Evolutionary conservation across 2,888 invertebrate genomes (phyloP).

Genomic region (Arge pagana): DNA sequence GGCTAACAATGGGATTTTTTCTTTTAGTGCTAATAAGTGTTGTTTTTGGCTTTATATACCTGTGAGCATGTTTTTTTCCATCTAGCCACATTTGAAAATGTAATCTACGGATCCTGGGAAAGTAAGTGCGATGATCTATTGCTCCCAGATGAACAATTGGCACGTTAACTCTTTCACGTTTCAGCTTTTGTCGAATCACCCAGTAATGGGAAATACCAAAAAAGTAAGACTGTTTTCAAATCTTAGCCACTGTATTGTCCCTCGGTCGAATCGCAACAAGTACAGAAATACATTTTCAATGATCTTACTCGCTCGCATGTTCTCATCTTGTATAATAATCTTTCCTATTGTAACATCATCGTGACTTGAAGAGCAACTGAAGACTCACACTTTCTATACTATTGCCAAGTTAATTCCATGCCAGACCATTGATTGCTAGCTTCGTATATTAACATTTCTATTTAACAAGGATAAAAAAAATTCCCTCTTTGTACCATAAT

Average conservation of each 20-base stretch:
- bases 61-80: constrained; percentile 3
- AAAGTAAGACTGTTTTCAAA: constrained; percentile 8
- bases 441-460: background rate
- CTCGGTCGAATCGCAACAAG: constrained; percentile 7
- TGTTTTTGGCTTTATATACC: constrained; percentile 12
- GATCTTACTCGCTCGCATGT: constrained; percentile 10
- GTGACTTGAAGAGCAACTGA: too few relatives aligned
- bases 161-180: constrained; percentile 1
- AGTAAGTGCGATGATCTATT: constrained; percentile 16
- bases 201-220: constrained; percentile 1
- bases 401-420: background rate
- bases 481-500: too few relatives aligned
- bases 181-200: constrained; percentile 9
- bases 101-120: constrained; percentile 19
- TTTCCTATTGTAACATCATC: background rate
- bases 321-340: background rate
- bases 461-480: too few relatives aligned
- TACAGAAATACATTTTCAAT: constrained; percentile 21
- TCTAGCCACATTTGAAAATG: constrained; percentile 20
- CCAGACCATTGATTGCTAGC: background rate
- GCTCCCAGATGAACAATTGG: constrained; percentile 1
- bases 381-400: too few relatives aligned
- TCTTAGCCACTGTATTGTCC: too few relatives aligned
- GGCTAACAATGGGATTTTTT: background rate
- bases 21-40: constrained; percentile 17